Conservation (phyloP, 2,888 invertebrate species). For the Sarcophaga variegata region DNA sequence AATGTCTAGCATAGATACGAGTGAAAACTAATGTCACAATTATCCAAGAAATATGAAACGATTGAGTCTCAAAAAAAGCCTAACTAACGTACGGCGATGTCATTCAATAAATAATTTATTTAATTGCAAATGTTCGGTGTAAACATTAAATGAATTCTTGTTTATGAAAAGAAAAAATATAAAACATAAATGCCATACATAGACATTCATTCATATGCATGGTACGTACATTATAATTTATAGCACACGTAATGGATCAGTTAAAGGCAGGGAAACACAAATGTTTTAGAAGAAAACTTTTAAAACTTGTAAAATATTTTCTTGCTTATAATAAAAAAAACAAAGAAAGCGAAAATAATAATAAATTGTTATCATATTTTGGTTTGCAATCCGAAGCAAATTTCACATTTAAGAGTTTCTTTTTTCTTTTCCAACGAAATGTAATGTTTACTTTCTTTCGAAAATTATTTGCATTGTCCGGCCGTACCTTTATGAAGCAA, state of each 20-base stretch:
- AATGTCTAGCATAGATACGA: background rate
- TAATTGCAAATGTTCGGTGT: constrained; percentile 7
- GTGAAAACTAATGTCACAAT: constrained; percentile 28
- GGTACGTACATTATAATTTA: background rate
- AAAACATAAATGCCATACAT: background rate
- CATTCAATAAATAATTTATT: constrained; percentile 34
- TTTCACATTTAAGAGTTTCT: no score
- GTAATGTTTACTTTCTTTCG: no score
- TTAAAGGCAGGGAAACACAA: background rate
- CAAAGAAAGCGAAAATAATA: no score
- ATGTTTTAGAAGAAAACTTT: background rate
- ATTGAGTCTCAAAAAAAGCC: background rate
- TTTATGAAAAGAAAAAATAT: background rate
- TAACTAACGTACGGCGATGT: background rate
- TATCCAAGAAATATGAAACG: constrained; percentile 9
- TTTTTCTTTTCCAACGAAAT: no score
- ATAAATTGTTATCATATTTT: no score
- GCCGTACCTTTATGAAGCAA: no score
- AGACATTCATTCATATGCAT: background rate
- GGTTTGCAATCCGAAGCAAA: no score
- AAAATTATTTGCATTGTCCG: no score
- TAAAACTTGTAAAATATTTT: background rate
- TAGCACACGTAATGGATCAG: background rate
- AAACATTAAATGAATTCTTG: constrained; percentile 42
- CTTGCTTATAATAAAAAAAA: background rate